Base-by-base conservation (phyloP, 2,888 invertebrate genomes). In the Acronicta leporina region DNA sequence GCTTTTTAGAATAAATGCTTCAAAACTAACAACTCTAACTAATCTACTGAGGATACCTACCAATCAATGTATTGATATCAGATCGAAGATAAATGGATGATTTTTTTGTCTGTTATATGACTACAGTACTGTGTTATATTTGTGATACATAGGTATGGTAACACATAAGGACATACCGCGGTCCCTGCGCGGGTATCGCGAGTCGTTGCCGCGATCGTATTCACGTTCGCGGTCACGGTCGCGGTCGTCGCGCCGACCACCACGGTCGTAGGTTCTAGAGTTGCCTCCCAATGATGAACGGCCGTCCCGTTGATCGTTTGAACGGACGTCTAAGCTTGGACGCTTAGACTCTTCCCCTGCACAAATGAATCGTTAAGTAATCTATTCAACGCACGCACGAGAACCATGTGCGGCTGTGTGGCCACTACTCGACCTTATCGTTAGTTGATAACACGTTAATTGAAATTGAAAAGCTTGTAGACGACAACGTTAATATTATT, bases 221-320 rank as follows among this genome's bases (percentile, higher is more conserved):
- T 95, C 95, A 83, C 95, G 92, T 79, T 95, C 95, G 84, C 95
- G 95, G 86, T 93, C 94, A 85, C 90, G 92, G 80, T 91, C 94
- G 88, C 95, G 92, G 80, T 95, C 94, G 86, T 95, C 95, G 83
- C 95, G 93, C 80, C 95, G 91, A 85, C 94, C 94, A 81, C 95
- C 91, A 84, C 94, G 94, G 89, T 94, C 94, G 91, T 90, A 88
- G 73, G 85, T 89, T 80, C 92, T 88, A 85, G 90, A 86, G 90
- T 87, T 94, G 81, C 94, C 87, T 86, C 92, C 92, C 82, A 87
- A 92, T 92, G 92, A 90, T 91, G 91, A 86, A 84, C 90, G 91
- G 73, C 75, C 84, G 85, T 92, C 93, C 77, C 89, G 85, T 58
- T 90, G 86, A 83, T 94, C 94, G 87, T 80, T 89, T 75, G 90